Evolutionary conservation across 2,113 vertebrate genomes (phyloP).

Genomic region (Leptosomus discolor): DNA sequence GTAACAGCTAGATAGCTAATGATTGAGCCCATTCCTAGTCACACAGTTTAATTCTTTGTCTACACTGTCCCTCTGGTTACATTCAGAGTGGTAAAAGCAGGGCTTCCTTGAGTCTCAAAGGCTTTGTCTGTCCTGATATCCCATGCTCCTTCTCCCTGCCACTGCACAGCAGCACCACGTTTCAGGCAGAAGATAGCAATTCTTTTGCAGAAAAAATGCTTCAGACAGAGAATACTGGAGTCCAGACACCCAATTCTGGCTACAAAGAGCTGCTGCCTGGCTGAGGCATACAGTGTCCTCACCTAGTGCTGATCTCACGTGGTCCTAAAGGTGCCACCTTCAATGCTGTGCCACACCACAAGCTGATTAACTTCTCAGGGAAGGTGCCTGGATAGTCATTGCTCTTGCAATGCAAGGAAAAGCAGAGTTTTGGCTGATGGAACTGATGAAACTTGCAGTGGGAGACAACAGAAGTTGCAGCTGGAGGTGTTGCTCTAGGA

Average conservation of each 20-base stretch:
- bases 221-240: neutral
- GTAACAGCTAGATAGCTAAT: neutral
- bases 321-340: neutral
- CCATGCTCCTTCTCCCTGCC: neutral
- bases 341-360: neutral
- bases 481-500: neutral
- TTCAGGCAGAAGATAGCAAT: neutral
- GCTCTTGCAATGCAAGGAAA: neutral
- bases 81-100: neutral
- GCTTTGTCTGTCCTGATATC: neutral
- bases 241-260: neutral
- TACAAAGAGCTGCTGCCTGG: neutral
- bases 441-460: neutral
- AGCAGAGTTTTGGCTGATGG: neutral
- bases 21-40: neutral
- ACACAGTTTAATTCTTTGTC: neutral
- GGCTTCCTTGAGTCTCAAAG: neutral
- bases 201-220: neutral
- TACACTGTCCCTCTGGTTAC: neutral
- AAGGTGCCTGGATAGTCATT: neutral
- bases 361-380: neutral
- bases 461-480: neutral
- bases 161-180: neutral
- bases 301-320: neutral
- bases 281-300: neutral